Percentiles rank a stretch among this genome's conserved stretches.
phyloP scores from a whole-genome alignment of 2,113 vertebrate genomes.

The Nipponia nippon region DNA sequence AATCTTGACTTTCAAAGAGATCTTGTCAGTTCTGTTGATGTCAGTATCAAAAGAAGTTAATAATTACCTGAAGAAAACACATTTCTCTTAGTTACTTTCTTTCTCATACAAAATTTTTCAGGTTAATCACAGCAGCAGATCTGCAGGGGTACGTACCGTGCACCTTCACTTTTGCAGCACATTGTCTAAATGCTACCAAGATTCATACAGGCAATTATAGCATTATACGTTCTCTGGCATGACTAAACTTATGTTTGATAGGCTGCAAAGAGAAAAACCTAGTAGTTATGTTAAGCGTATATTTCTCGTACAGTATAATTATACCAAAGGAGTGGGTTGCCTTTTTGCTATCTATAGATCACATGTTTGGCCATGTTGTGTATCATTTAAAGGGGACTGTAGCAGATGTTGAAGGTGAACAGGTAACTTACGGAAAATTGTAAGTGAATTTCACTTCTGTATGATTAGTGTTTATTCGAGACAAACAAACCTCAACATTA shows the following conservation, averaged over 20 bases:
- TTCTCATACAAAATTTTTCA: conserved; percentile 33
- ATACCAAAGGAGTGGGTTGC: conserved; percentile 13
- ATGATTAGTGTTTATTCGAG: background rate
- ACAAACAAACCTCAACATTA: background rate
- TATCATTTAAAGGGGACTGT: background rate
- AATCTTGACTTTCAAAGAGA: conserved; percentile 44
- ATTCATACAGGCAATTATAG: conserved; percentile 59
- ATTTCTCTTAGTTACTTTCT: conserved; percentile 39
- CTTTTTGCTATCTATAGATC: conserved; percentile 26
- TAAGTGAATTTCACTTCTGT: background rate
- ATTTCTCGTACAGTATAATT: conserved; percentile 63
- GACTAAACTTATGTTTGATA: conserved; percentile 58
- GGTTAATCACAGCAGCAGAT: conserved; percentile 47
- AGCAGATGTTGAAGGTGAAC: background rate
- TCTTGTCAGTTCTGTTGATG: conserved; percentile 55
- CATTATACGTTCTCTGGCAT: conserved; percentile 37
- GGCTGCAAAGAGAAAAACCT: conserved; percentile 52
- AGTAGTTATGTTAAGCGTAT: conserved; percentile 51
- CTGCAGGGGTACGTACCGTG: conserved; percentile 4
- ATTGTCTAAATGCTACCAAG: conserved; percentile 63
- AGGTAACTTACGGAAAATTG: background rate
- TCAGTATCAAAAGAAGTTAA: conserved; percentile 53
- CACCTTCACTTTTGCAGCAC: conserved; percentile 53
- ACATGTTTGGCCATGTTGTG: background rate
- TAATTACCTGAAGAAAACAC: conserved; percentile 52